Conservation (phyloP, 2,888 invertebrate genomes). For the Drosophila infuscata region DNA sequence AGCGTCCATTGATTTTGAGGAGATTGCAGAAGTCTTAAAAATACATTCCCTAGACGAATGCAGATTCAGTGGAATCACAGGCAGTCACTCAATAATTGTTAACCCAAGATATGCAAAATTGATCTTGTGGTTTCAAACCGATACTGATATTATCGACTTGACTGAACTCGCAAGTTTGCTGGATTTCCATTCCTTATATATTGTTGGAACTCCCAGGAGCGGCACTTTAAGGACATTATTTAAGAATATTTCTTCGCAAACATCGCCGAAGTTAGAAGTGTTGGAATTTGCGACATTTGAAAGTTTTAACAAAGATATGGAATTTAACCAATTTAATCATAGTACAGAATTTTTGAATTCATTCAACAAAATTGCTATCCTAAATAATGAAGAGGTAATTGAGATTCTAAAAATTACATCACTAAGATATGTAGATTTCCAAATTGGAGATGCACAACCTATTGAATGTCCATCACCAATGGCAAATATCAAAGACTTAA, state of each 20-base stretch:
- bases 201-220: background rate
- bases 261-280: background rate
- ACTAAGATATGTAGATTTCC: background rate
- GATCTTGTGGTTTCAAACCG: background rate
- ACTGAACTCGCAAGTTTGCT: background rate
- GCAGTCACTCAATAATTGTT: background rate
- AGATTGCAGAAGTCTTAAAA: background rate
- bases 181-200: background rate
- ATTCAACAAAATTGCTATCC: background rate
- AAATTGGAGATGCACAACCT: background rate
- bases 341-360: background rate
- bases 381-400: conserved; percentile 6
- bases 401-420: conserved; percentile 1
- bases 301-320: background rate
- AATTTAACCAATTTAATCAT: background rate
- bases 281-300: background rate
- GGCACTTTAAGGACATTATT: background rate
- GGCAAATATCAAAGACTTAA: background rate
- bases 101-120: background rate
- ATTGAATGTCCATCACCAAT: background rate
- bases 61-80: background rate
- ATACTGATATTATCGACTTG: background rate
- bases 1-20: background rate
- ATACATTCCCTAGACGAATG: background rate
- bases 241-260: background rate